A percentile compares a stretch with the other conserved stretches of the same genome.
Conservation (phyloP, 2,888 invertebrate genomes). For the Megamerina dolium region DNA sequence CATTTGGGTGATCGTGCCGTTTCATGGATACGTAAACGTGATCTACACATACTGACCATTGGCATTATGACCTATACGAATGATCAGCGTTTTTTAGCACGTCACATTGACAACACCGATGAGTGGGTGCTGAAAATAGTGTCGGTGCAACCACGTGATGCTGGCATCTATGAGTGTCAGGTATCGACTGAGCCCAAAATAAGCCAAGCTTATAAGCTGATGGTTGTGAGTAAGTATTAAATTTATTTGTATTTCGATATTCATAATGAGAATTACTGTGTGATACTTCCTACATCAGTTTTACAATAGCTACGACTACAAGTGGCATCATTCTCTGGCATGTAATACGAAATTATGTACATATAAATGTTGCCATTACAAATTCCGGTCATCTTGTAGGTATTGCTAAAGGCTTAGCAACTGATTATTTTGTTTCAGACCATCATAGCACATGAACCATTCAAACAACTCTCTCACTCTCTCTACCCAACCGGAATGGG, state of each 20-base stretch:
- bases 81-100: conserved; percentile 65
- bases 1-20: conserved; percentile 76
- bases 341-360: too few relatives aligned
- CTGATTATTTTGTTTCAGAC: too few relatives aligned
- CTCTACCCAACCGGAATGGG: neutral
- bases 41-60: conserved; percentile 70
- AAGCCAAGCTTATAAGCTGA: conserved; percentile 57
- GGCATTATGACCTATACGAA: conserved; percentile 68
- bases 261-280: too few relatives aligned
- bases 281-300: too few relatives aligned
- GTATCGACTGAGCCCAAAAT: conserved; percentile 74
- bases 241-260: too few relatives aligned
- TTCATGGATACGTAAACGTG: conserved; percentile 79
- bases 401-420: too few relatives aligned
- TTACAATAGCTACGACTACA: too few relatives aligned
- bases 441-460: too few relatives aligned
- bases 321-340: too few relatives aligned
- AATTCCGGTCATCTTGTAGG: too few relatives aligned
- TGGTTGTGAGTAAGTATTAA: conserved; percentile 61
- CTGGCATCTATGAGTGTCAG: conserved; percentile 70
- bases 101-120: conserved; percentile 65
- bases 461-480: neutral
- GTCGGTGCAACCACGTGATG: conserved; percentile 63
- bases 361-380: too few relatives aligned
- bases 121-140: conserved; percentile 68